Evolutionary conservation across 2,888 invertebrate genomes (phyloP).

Genomic region (Flabesymbios commensalis): DNA sequence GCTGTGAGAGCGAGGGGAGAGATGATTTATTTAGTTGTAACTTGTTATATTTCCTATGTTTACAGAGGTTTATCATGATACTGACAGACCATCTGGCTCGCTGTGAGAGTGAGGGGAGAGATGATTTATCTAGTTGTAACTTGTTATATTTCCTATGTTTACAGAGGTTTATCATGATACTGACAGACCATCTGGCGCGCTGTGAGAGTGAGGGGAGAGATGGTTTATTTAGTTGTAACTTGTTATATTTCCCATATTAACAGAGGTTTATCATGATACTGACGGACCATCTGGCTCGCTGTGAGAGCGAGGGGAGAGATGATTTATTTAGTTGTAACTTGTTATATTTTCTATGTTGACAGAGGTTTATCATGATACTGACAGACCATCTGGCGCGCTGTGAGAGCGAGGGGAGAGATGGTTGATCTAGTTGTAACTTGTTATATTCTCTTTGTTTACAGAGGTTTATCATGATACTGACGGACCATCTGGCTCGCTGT

Average conservation of each 20-base stretch:
- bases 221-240: too few relatives aligned
- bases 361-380: slow-evolving; percentile 95
- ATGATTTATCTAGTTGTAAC: slow-evolving; percentile 57
- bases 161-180: slow-evolving; percentile 92
- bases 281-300: slow-evolving; percentile 90
- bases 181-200: slow-evolving; percentile 91
- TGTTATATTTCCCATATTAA: too few relatives aligned
- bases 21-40: too few relatives aligned
- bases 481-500: slow-evolving; percentile 90
- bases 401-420: slow-evolving; percentile 91
- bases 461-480: slow-evolving; percentile 96
- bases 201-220: slow-evolving; percentile 92
- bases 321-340: too few relatives aligned
- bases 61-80: slow-evolving; percentile 93
- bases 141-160: too few relatives aligned
- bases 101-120: slow-evolving; percentile 89
- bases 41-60: too few relatives aligned
- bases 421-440: too few relatives aligned
- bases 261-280: slow-evolving; percentile 95
- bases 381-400: slow-evolving; percentile 92
- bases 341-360: too few relatives aligned
- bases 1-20: slow-evolving; percentile 89
- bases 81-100: slow-evolving; percentile 92
- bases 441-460: too few relatives aligned
- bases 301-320: slow-evolving; percentile 92